Percentiles rank a stretch among this genome's conserved stretches.
phyloP scores from a whole-genome alignment of 2,113 vertebrate species.

The Rhagologus leucostigma region DNA sequence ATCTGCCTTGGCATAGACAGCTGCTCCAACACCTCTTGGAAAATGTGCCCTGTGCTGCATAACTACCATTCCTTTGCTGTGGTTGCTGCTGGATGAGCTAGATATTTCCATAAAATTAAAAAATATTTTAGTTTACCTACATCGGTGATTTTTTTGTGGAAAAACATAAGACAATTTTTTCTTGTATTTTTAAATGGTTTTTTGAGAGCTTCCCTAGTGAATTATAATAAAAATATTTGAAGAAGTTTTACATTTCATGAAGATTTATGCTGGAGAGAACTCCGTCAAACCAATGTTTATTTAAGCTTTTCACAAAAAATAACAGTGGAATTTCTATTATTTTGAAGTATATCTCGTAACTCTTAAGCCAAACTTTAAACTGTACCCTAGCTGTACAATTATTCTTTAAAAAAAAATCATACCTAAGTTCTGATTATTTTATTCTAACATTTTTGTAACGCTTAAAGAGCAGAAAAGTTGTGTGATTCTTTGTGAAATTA shows the following conservation, averaged over 20 bases:
- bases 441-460: background rate
- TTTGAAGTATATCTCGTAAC: background rate
- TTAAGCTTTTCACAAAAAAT: background rate
- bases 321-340: background rate
- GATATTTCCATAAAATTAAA: background rate
- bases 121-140: background rate
- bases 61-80: background rate
- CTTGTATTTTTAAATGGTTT: background rate
- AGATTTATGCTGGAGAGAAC: background rate
- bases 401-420: background rate
- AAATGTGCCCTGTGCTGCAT: background rate
- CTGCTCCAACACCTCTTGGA: background rate
- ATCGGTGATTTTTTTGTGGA: background rate
- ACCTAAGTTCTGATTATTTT: background rate
- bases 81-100: background rate
- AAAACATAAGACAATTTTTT: background rate
- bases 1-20: background rate
- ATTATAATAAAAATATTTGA: background rate
- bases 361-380: background rate
- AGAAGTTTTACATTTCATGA: background rate
- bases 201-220: background rate
- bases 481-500: background rate
- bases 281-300: background rate
- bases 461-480: background rate
- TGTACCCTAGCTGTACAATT: background rate